Base-by-base conservation (phyloP, 2,888 invertebrate species). In the Thereva nobilitata region DNA sequence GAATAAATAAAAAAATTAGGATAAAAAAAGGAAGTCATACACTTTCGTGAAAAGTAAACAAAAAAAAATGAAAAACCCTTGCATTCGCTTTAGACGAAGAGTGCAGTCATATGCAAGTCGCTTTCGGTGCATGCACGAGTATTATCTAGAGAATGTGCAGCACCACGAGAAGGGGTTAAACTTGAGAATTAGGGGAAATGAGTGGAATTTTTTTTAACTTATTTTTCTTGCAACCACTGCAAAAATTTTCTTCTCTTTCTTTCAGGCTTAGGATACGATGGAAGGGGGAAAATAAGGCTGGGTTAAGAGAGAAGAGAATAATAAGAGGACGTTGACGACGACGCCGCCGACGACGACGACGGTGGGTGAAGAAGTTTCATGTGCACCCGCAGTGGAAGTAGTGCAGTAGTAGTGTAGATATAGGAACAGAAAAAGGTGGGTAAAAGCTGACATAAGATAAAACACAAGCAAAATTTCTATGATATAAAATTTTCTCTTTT, bases 251-350 rank as follows among this genome's bases (percentile, higher is more conserved):
- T 42, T 53, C 64, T 42, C 47, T 50, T 66, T 66, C 52, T 66
- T 66, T 56, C 42, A 10, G 47, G n/a, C 40, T 69, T 72, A 72
- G 72, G 69, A 70, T 71, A 68, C 69, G 64, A 72, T 72, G 72
- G 71, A 67, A 71, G 71, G 72, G 71, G 70, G 71, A 71, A 67
- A 69, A 66, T 72, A 70, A 71, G 70, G 68, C 69, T 69, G 70
- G 71, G 68, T 70, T 68, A 69, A 69, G 66, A 70, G 68, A 64
- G 67, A 56, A 67, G 69, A 59, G 69, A 12, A 38, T 57, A n/a
- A 37, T 35, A 59, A 37, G 47, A 37, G n/a, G 47, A 40, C 61
- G 63, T 49, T 45, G 67, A 10, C 56, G 64, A 41, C 61, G 49
- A 4, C 23, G 41, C 12, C 42, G 41, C 12, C 56, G 61, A 45